Conservation (phyloP, 2,888 invertebrate species). For the Caenorhabditis zanzibari region DNA sequence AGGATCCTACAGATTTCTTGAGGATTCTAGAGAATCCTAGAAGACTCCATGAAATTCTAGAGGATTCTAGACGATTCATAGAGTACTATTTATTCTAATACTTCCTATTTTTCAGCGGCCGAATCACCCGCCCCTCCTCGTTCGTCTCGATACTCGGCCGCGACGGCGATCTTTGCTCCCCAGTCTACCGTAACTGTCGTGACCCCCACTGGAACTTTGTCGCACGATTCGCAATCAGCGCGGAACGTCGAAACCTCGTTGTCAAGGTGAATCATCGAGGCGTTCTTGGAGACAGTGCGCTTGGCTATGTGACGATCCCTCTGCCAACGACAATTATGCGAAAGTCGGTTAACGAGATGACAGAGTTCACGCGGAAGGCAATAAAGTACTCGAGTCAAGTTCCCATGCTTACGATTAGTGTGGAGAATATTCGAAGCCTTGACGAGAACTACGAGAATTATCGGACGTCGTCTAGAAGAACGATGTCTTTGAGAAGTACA, state of each 20-base stretch:
- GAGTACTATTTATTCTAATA: too few species aligned
- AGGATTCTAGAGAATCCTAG: too few species aligned
- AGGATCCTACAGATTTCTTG: too few species aligned
- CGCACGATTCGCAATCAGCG: slow-evolving; percentile 69
- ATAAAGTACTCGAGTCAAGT: slow-evolving; percentile 39
- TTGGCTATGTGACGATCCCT: slow-evolving; percentile 65
- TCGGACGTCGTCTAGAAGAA: not conserved
- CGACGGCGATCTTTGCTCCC: slow-evolving; percentile 73
- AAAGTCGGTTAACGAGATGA: slow-evolving; percentile 63
- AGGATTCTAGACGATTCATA: too few species aligned
- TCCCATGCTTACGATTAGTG: slow-evolving; percentile 61
- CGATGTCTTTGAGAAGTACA: slow-evolving; percentile 16
- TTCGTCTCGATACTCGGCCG: slow-evolving; percentile 70
- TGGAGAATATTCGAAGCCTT: slow-evolving; percentile 25
- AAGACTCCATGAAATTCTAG: too few species aligned
- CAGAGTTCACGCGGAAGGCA: slow-evolving; percentile 59
- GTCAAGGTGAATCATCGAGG: slow-evolving; percentile 69
- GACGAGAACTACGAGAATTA: slow-evolving; percentile 10
- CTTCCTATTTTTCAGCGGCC: too few species aligned
- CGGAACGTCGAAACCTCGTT: slow-evolving; percentile 70
- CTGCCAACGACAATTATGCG: slow-evolving; percentile 48
- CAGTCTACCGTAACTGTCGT: slow-evolving; percentile 55
- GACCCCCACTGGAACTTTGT: slow-evolving; percentile 70
- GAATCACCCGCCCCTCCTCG: slow-evolving; percentile 57
- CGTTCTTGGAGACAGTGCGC: slow-evolving; percentile 51